Evolutionary conservation across 2,888 invertebrate species (phyloP), one percentile per base, ranked within the genome.

Genomic region (Andrena bucephala): DNA sequence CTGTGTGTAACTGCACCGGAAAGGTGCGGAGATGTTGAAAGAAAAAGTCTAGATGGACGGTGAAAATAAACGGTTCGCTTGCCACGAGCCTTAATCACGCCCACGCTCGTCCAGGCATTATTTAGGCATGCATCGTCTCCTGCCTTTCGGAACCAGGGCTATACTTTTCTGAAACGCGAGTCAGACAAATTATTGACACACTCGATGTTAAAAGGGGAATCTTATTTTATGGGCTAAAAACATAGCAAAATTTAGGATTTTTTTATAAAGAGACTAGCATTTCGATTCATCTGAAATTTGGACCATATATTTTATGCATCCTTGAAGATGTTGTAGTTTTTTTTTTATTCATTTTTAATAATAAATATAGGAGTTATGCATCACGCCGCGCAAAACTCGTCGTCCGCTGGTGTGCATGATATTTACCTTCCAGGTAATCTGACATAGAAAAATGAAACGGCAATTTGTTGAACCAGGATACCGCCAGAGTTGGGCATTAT

Each of bases 21-120:
- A 87, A 89, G 88, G 88, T 81, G 88, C 88, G 88, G 88, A 89
- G 88, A 85, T 80, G 77, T 77, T 74, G 73, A 76, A 80, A 70
- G 81, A 81, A 81, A 78, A 87, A 62, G 59, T 63, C 72, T 72
- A 68, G 66, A 67, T 78, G 72, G 76, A 82, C 78, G 63, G 76
- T 76, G 79, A 80, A 86, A 86, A 84, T 86, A 84, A 87, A 85
- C 77, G 85, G 72, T 71, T 78, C 81, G 83, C 69, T 77, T 84
- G 81, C 86, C 85, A 85, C 83, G 87, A 72, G 81, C 81, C 77
- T 81, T 78, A 77, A 81, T 87, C 87, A 81, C 87, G 75, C 86
- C 87, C 75, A 78, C 81, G 72, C 72, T 66, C 31, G 57, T 20
- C 42, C 77, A 10, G 31, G 24, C 66, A 62, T 77, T 70, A 77